Conservation (phyloP, 2,888 invertebrate species). For the Trissonchulus sp. region DNA sequence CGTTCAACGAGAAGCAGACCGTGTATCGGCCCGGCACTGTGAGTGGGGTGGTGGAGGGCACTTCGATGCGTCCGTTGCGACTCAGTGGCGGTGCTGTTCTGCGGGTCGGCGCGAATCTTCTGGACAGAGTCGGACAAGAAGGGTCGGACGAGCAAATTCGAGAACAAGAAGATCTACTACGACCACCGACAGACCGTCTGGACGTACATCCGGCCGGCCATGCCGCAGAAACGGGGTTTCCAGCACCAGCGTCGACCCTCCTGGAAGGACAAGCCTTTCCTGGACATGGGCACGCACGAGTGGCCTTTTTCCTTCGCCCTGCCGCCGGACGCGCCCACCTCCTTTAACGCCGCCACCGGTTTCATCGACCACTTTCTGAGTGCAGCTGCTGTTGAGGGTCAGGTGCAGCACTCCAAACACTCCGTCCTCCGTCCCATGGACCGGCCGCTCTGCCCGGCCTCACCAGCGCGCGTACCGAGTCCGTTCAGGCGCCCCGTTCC, state of each 20-base stretch:
- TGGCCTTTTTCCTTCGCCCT: not conserved
- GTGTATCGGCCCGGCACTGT: conserved; percentile 9
- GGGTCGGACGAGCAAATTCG: not conserved
- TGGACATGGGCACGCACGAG: not conserved
- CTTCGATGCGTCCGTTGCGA: not conserved
- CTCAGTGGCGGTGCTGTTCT: not conserved
- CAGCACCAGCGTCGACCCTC: not conserved
- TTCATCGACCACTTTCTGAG: conserved; percentile 9
- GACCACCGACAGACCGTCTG: not conserved
- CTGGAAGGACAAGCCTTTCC: not conserved
- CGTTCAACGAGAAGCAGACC: not conserved
- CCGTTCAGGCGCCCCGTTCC: not conserved
- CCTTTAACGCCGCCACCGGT: conserved; percentile 14
- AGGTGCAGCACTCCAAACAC: conserved; percentile 3
- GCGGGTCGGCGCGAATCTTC: conserved; percentile 17
- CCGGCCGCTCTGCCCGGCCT: not conserved
- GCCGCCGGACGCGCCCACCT: conserved; percentile 18
- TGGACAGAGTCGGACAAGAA: not conserved
- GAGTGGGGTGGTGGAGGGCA: not conserved
- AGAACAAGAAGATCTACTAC: not conserved
- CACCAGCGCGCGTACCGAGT: not conserved
- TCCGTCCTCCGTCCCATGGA: not conserved
- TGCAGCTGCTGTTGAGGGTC: not conserved
- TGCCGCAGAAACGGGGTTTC: not conserved
- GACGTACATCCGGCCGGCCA: not conserved